Evolutionary conservation across 2,113 vertebrate species (phyloP).

Genomic region (Chaetodon auriga): DNA sequence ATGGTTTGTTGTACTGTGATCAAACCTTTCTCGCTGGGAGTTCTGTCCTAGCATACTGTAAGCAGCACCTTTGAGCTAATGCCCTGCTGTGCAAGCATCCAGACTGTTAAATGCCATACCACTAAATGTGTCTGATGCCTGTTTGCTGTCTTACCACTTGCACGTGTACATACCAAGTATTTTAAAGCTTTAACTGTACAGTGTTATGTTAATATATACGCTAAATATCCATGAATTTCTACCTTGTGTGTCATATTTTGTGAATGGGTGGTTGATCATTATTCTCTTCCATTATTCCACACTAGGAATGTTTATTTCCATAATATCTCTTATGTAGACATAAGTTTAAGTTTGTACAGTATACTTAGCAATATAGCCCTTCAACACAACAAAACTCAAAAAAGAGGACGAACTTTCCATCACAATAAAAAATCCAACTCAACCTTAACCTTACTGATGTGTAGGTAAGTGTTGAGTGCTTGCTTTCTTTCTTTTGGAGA

Average conservation of each 20-base stretch:
- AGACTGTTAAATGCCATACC: slow-evolving; percentile 62
- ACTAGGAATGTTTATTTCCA: background rate
- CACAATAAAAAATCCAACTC: slow-evolving; percentile 8
- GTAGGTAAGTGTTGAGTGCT: slow-evolving; percentile 38
- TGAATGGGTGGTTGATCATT: background rate
- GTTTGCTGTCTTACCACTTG: slow-evolving; percentile 67
- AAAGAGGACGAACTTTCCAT: background rate
- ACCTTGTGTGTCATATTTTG: slow-evolving; percentile 48
- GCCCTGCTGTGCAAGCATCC: slow-evolving; percentile 22
- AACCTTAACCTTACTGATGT: slow-evolving; percentile 10
- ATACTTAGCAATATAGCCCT: background rate
- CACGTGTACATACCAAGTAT: slow-evolving; percentile 64
- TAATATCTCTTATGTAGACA: background rate
- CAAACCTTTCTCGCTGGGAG: background rate
- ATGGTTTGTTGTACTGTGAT: background rate
- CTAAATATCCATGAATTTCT: slow-evolving; percentile 68
- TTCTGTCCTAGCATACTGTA: slow-evolving; percentile 7
- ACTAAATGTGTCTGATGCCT: slow-evolving; percentile 53
- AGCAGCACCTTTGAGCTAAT: slow-evolving; percentile 16
- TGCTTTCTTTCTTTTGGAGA: background rate
- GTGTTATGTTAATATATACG: slow-evolving; percentile 63
- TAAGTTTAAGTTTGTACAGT: background rate
- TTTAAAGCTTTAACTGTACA: slow-evolving; percentile 72
- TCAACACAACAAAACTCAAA: background rate
- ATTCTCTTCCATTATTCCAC: background rate